Conservation (phyloP, 2,113 vertebrate genomes). For the Syngnathoides biaculeatus region DNA sequence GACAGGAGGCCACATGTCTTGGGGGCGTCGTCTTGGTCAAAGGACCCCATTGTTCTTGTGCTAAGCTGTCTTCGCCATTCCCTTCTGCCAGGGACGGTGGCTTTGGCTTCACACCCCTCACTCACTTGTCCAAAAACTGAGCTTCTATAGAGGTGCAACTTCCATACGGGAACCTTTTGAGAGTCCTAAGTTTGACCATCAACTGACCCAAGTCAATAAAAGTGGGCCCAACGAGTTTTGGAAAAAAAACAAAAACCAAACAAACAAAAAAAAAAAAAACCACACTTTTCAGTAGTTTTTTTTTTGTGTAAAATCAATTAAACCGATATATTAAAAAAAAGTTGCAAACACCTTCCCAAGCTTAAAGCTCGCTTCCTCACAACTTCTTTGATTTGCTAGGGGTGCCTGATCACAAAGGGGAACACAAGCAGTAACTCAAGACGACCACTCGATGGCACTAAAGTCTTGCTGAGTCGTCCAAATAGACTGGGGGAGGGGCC, state of each 20-base stretch:
- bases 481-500: neutral
- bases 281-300: neutral
- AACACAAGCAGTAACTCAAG: conserved; percentile 4
- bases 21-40: conserved; percentile 78
- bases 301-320: neutral
- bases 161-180: conserved; percentile 16
- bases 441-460: conserved; percentile 62
- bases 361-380: neutral
- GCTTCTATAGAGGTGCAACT: conserved; percentile 27
- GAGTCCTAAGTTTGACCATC: neutral
- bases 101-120: conserved; percentile 52
- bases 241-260: no score
- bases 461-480: neutral
- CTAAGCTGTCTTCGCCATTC: conserved; percentile 75
- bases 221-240: neutral
- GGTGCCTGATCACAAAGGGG: neutral
- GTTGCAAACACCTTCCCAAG: neutral
- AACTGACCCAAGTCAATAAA: conserved; percentile 2
- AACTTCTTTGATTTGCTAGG: neutral
- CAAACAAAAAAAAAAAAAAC: neutral
- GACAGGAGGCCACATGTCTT: conserved; percentile 82
- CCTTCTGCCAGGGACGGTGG: conserved; percentile 66
- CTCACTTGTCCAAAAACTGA: conserved; percentile 13
- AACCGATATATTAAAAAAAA: neutral
- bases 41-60: conserved; percentile 77